Conservation (phyloP, 2,113 vertebrate genomes). For the Petromus typicus region DNA sequence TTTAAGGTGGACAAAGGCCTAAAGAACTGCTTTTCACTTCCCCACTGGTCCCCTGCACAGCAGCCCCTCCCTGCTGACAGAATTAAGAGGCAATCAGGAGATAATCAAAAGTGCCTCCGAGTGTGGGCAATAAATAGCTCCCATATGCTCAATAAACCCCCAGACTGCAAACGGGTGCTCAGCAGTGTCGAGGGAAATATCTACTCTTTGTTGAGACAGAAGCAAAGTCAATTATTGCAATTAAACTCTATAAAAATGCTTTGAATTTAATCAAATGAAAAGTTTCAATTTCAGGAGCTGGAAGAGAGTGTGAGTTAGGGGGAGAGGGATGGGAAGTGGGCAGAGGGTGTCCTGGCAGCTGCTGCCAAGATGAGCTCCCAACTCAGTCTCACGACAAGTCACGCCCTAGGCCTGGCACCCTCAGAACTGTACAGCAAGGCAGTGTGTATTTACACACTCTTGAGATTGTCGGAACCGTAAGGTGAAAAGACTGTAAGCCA, state of each 20-base stretch:
- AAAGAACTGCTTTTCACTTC: background rate
- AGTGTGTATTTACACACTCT: rapidly evolving
- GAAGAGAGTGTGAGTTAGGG: background rate
- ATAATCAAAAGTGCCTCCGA: constrained; percentile 76
- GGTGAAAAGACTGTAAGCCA: background rate
- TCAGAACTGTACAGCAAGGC: rapidly evolving
- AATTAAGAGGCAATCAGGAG: constrained; percentile 83
- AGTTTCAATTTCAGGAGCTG: constrained; percentile 1
- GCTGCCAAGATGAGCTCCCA: background rate
- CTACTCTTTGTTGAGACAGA: constrained; percentile 63
- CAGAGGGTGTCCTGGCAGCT: background rate
- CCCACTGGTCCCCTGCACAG: no score
- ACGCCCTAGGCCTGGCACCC: rapidly evolving
- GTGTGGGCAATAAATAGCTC: constrained; percentile 71
- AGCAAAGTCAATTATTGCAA: constrained; percentile 74
- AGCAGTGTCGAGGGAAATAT: constrained; percentile 21
- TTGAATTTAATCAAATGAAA: constrained; percentile 26
- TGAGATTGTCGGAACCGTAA: background rate
- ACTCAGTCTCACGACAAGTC: background rate
- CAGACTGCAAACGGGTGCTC: constrained; percentile 1
- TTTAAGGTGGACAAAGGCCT: background rate
- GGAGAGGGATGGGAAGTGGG: background rate
- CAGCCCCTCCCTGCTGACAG: constrained; percentile 71
- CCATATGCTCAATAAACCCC: constrained; percentile 67
- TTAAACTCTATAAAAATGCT: constrained; percentile 27